These are phyloP conservation scores for Mercenaria mercenaria DNA, from an alignment of 1,140 invertebrate species.

Conservation along the genomic window DNA sequence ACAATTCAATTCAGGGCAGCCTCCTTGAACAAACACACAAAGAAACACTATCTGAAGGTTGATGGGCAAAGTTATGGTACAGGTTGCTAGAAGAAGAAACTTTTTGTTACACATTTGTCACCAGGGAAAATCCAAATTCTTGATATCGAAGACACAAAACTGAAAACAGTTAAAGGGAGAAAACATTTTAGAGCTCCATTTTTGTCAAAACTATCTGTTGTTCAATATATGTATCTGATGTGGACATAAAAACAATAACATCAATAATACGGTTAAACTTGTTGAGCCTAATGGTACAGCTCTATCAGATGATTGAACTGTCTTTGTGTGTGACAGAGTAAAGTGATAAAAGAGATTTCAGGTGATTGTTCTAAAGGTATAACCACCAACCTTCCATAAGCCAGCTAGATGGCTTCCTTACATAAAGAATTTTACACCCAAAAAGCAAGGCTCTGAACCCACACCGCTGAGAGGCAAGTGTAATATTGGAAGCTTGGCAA, in stretches of 20 bases:
- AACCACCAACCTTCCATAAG: too few relatives aligned
- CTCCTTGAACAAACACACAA: not conserved
- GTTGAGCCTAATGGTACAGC: not conserved
- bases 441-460: too few relatives aligned
- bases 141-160: not conserved
- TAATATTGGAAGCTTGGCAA: too few relatives aligned
- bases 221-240: not conserved
- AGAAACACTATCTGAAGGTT: not conserved
- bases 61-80: not conserved
- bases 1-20: not conserved
- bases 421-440: too few relatives aligned
- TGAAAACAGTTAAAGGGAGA: not conserved
- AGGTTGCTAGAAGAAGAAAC: not conserved
- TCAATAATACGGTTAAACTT: not conserved
- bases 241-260: not conserved
- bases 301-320: not conserved
- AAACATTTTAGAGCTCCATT: not conserved
- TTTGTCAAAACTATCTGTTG: not conserved
- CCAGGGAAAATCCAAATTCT: not conserved
- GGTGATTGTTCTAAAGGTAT: not conserved
- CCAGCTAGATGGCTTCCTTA: too few relatives aligned
- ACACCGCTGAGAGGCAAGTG: too few relatives aligned
- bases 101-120: not conserved
- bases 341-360: not conserved
- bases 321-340: not conserved